Base-by-base conservation (phyloP, 1,140 invertebrate genomes). In the Phocides pigmalion region DNA sequence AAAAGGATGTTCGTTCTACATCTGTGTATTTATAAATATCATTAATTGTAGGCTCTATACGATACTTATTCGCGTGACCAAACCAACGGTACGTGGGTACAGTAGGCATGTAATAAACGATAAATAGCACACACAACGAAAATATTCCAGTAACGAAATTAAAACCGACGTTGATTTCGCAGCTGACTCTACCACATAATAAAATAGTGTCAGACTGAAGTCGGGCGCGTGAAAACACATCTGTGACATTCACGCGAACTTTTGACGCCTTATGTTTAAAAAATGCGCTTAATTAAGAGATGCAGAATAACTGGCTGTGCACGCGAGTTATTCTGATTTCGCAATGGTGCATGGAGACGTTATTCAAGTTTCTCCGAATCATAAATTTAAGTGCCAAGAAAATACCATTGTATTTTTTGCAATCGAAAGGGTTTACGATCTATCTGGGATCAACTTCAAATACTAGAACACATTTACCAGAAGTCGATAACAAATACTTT, bases 201-300 rank as follows among this genome's bases (percentile, higher is more conserved):
- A 16, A 58, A 58, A 58, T 58, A 58, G 54, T 58, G 54, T n/a
- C 54, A 44, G 9, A 4, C 41, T 32, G 25, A 32, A 53, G 44
- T 28, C 28, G 39, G 14, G 32, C 8, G 35, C 63, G 61, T 64
- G 66, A 67, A 70, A 71, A 64, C 44, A 64, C 69, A 56, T 68
- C 61, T 58, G 54, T 66, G 67, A 39, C 70, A 66, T 63, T 66
- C 70, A 73, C 70, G 70, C 70, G 42, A 64, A 39, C 41, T 59
- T 59, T 59, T 59, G 56, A 59, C 56, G 56, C 56, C 56, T 59
- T 47, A 20, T 47, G 56, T 59, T 47, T 25, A 59, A 59, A 59
- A 59, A 59, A 59, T 47, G 17, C 37, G 56, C 56, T 59, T 59
- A 59, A 59, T 47, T 59, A 59, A 59, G 56, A 47, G 56, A 59